These are phyloP conservation scores for Elmis aenea DNA, from an alignment of 2,888 invertebrate species.

Conservation along the genomic window DNA sequence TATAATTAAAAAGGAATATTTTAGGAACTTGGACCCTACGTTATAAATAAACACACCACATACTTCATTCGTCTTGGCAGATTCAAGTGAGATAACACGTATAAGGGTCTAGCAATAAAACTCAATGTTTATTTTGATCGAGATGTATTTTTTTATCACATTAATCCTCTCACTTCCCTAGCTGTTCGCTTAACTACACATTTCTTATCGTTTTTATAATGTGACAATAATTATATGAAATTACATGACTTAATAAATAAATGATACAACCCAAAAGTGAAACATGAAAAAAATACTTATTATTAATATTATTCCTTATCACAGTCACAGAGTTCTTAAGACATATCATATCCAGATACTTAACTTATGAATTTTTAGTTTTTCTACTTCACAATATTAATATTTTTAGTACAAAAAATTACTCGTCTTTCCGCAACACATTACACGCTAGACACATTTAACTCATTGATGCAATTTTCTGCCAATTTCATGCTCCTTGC, in stretches of 20 bases:
- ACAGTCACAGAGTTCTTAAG: conserved; percentile 46
- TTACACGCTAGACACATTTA: conserved; percentile 16
- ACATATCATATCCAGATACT: too few relatives aligned
- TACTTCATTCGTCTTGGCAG: conserved; percentile 13
- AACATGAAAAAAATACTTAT: conserved; percentile 1
- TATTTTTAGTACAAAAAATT: not conserved
- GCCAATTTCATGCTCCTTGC: conserved; percentile 2
- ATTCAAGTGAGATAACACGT: conserved; percentile 30
- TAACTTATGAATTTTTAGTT: too few relatives aligned
- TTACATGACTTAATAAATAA: conserved; percentile 14
- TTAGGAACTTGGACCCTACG: conserved; percentile 44
- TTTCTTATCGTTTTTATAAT: too few relatives aligned
- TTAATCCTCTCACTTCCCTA: too few relatives aligned
- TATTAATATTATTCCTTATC: conserved; percentile 37
- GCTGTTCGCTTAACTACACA: too few relatives aligned
- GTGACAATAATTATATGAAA: too few relatives aligned
- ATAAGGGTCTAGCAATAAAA: conserved; percentile 27
- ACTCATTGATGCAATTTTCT: conserved; percentile 7
- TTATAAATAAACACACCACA: conserved; percentile 23
- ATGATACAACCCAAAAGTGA: conserved; percentile 4
- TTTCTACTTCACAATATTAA: conserved; percentile 17
- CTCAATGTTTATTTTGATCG: conserved; percentile 11
- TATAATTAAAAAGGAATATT: conserved; percentile 23
- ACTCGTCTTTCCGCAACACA: not conserved
- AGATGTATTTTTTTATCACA: conserved; percentile 20